Conservation (phyloP, 2,888 invertebrate genomes). For the Archaeoteleia sp. region DNA sequence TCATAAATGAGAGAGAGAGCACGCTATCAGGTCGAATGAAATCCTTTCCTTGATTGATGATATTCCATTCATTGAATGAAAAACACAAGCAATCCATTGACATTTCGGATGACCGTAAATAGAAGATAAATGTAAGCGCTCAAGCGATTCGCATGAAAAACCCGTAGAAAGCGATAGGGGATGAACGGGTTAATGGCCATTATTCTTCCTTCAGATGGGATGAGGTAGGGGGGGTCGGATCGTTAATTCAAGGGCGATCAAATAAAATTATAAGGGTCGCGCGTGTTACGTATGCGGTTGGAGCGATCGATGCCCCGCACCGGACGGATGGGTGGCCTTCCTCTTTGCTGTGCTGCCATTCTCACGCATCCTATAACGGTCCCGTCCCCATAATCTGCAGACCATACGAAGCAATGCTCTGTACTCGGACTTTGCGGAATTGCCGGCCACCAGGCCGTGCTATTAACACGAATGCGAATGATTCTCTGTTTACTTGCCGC, state of each 20-base stretch:
- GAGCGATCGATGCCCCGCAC: conserved; percentile 51
- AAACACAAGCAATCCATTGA: conserved; percentile 31
- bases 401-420: conserved; percentile 29
- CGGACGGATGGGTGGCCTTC: conserved; percentile 43
- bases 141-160: conserved; percentile 37
- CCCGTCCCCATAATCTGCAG: conserved; percentile 36
- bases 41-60: not conserved
- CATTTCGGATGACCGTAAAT: conserved; percentile 31
- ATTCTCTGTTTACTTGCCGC: conserved; percentile 62
- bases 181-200: conserved; percentile 50
- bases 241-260: conserved; percentile 56
- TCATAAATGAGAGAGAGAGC: too few species aligned
- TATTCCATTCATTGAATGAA: not conserved
- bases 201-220: conserved; percentile 39
- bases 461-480: conserved; percentile 64
- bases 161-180: conserved; percentile 20
- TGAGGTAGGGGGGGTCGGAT: conserved; percentile 12
- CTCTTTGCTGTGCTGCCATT: conserved; percentile 38
- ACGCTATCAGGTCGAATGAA: too few species aligned
- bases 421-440: conserved; percentile 39
- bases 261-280: conserved; percentile 57
- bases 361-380: conserved; percentile 37
- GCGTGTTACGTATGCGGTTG: conserved; percentile 49
- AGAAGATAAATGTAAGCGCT: conserved; percentile 35
- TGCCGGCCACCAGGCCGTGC: conserved; percentile 60